These are phyloP conservation scores for Drosophila albomicans DNA, from an alignment of 1,140 invertebrate species.

Conservation along the genomic window DNA sequence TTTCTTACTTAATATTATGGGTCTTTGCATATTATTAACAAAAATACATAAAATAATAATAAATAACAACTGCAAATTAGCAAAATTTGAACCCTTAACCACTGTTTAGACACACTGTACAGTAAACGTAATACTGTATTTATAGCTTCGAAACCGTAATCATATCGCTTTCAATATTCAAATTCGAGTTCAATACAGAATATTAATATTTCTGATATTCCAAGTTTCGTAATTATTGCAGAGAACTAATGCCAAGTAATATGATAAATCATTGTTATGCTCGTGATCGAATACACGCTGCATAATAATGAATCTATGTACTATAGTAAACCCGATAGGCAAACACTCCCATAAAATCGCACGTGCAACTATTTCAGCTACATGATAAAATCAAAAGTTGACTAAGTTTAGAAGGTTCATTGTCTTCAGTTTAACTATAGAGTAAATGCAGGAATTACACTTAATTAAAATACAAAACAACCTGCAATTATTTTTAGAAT, in stretches of 20 bases:
- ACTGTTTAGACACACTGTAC: too few species aligned
- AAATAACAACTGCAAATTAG: not conserved
- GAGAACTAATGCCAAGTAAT: constrained; percentile 3
- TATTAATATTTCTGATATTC: not conserved
- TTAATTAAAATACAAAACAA: not conserved
- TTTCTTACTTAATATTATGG: too few species aligned
- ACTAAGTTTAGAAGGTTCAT: constrained; percentile 4
- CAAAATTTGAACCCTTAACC: not conserved
- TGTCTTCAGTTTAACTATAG: not conserved
- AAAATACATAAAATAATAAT: too few species aligned
- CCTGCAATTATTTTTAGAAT: not conserved
- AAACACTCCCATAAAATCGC: constrained; percentile 16
- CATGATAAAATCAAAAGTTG: not conserved
- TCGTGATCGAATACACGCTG: not conserved
- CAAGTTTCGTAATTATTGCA: constrained; percentile 1
- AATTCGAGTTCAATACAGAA: not conserved
- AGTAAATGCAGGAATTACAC: not conserved
- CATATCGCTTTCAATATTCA: constrained; percentile 4
- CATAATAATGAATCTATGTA: constrained; percentile 11
- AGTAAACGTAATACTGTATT: not conserved
- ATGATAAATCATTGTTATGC: constrained; percentile 2
- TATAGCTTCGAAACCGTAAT: not conserved
- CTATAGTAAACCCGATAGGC: constrained; percentile 4
- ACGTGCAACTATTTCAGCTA: constrained; percentile 15
- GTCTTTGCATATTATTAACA: too few species aligned